Conservation (phyloP, 2,113 vertebrate genomes). For the Sinocyclocheilus rhinocerous region DNA sequence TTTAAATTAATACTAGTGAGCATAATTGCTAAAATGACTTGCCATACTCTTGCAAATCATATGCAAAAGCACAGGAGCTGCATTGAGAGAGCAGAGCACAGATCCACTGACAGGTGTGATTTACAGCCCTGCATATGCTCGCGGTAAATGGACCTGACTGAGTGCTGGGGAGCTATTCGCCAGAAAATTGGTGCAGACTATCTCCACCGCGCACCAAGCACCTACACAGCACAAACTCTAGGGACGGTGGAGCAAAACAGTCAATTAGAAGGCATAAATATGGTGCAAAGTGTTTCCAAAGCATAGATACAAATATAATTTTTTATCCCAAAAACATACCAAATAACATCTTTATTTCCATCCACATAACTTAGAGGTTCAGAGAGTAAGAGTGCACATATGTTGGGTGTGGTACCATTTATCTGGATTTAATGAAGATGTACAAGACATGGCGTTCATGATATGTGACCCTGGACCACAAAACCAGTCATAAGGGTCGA, state of each 20-base stretch:
- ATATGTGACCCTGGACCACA: too few species aligned
- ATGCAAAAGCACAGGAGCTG: slow-evolving; percentile 16
- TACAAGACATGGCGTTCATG: background rate
- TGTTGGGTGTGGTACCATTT: slow-evolving; percentile 14
- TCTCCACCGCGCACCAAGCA: background rate
- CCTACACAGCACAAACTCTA: background rate
- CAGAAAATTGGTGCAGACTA: slow-evolving; percentile 41
- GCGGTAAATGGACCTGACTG: slow-evolving; percentile 17
- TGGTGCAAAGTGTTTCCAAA: slow-evolving; percentile 2
- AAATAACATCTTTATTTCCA: background rate
- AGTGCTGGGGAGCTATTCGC: slow-evolving; percentile 8
- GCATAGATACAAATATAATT: background rate
- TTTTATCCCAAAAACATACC: background rate
- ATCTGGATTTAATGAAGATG: background rate
- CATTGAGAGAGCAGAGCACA: slow-evolving; percentile 3
- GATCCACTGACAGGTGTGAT: slow-evolving; percentile 23
- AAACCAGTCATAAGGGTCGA: too few species aligned
- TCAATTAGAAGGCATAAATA: slow-evolving; percentile 12
- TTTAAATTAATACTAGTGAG: background rate
- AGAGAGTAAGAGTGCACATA: background rate
- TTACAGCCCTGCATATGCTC: slow-evolving; percentile 42
- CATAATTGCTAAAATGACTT: slow-evolving; percentile 1
- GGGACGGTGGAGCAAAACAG: background rate
- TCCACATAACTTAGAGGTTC: background rate
- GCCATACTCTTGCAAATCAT: slow-evolving; percentile 19